Percentiles rank a stretch among this genome's conserved stretches.
Evolutionary conservation across 2,113 vertebrate species (phyloP).

Genomic region (Oncorhynchus gorbuscha): DNA sequence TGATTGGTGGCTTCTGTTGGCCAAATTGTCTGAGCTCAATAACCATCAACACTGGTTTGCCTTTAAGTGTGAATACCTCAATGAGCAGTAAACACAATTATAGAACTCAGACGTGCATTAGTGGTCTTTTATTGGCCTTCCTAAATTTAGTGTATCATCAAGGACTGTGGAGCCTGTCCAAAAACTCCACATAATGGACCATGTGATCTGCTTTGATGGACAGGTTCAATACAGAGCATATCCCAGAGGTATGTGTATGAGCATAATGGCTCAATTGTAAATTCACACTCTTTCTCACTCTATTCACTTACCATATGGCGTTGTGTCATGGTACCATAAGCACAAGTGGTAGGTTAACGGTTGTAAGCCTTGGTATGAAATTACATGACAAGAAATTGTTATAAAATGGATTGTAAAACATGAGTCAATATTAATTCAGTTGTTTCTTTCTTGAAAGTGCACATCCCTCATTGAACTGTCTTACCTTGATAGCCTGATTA

Average conservation of each 20-base stretch:
- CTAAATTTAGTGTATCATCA: slow-evolving; percentile 40
- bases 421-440: slow-evolving; percentile 1
- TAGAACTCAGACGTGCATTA: slow-evolving; percentile 40
- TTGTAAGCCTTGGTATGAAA: neutral
- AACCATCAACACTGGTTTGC: slow-evolving; percentile 51
- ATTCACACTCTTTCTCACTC: neutral
- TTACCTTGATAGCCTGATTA: slow-evolving; percentile 21
- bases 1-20: slow-evolving; percentile 12
- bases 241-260: neutral
- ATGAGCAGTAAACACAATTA: slow-evolving; percentile 46
- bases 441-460: neutral
- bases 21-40: slow-evolving; percentile 50
- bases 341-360: neutral
- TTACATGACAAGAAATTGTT: neutral
- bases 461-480: neutral
- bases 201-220: neutral
- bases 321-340: neutral
- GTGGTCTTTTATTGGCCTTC: slow-evolving; percentile 53
- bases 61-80: slow-evolving; percentile 50
- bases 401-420: slow-evolving; percentile 2
- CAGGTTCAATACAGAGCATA: neutral
- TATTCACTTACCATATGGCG: neutral
- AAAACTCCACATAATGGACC: neutral
- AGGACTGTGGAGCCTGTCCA: neutral
- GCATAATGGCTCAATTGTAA: neutral